Percentiles rank a stretch among this genome's conserved stretches.
Evolutionary conservation across 2,888 invertebrate genomes (phyloP).

Genomic region (Acanthoscelides obtectus): DNA sequence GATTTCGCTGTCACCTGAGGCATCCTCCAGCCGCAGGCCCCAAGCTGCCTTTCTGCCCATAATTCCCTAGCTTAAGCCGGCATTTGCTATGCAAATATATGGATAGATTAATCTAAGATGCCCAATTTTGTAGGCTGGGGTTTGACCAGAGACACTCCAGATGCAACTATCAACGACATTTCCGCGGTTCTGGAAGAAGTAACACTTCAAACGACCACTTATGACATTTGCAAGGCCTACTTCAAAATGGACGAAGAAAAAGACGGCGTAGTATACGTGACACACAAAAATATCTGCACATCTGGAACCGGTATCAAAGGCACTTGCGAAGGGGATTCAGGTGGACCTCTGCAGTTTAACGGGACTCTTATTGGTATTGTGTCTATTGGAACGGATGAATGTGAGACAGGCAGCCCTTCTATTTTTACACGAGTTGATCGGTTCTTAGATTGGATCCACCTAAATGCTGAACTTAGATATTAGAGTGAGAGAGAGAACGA

Average conservation of each 20-base stretch:
- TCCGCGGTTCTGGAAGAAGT: conserved; percentile 25
- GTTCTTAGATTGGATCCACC: conserved; percentile 10
- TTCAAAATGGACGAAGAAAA: conserved; percentile 22
- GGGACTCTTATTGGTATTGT: conserved; percentile 14
- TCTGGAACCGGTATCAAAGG: conserved; percentile 28
- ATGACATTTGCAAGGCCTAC: conserved; percentile 23
- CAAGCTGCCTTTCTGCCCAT: too few species aligned
- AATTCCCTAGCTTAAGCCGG: too few species aligned
- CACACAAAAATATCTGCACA: conserved; percentile 27
- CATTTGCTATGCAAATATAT: too few species aligned
- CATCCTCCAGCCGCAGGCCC: too few species aligned
- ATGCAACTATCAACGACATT: conserved; percentile 23
- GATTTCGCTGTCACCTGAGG: too few species aligned
- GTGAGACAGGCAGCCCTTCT: conserved; percentile 5
- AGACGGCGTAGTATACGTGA: conserved; percentile 19
- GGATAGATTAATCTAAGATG: not conserved
- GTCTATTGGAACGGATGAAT: conserved; percentile 10
- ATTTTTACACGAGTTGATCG: conserved; percentile 13
- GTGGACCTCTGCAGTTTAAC: conserved; percentile 13
- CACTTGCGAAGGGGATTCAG: conserved; percentile 15
- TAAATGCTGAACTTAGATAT: too few species aligned
- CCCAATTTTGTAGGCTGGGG: conserved; percentile 21
- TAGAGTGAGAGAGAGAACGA: too few species aligned
- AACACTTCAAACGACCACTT: conserved; percentile 20
- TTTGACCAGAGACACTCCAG: conserved; percentile 21